phyloP scores from a whole-genome alignment of 2,113 vertebrate species.

The Solea senegalensis region DNA sequence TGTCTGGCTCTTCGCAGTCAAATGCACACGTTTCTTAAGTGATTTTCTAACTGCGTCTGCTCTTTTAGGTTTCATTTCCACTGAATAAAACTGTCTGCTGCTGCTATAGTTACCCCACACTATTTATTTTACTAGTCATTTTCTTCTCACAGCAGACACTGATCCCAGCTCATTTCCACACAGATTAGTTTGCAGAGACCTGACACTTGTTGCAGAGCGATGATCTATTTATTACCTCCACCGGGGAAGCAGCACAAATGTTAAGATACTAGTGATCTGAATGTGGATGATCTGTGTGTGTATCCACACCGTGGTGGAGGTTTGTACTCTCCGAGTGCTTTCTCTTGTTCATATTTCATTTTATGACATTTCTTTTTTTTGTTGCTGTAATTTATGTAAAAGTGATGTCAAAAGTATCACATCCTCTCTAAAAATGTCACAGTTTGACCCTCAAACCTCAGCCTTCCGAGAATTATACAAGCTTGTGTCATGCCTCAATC shows the following conservation, averaged over 20 bases:
- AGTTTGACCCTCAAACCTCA: no score
- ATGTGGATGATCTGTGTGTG: no score
- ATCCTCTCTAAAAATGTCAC: no score
- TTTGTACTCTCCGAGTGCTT: background rate
- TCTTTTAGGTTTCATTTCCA: no score
- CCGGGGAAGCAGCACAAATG: background rate
- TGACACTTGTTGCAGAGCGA: background rate
- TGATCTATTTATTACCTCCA: background rate
- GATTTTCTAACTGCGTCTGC: no score
- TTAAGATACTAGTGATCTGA: no score
- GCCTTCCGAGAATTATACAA: no score
- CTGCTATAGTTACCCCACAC: background rate
- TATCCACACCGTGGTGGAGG: background rate
- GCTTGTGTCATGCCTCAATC: no score
- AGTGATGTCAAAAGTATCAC: no score
- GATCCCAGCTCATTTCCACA: background rate
- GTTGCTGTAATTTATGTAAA: no score
- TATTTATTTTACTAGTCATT: background rate
- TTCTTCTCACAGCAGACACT: background rate
- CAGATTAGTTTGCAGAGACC: background rate
- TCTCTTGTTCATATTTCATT: background rate
- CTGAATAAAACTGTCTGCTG: background rate
- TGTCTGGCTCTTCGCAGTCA: no score
- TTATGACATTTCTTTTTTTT: background rate
- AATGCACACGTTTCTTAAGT: no score